Conservation (phyloP, 53 echinoderm and acorn worm genomes). For the Temnopleurus reevesii region DNA sequence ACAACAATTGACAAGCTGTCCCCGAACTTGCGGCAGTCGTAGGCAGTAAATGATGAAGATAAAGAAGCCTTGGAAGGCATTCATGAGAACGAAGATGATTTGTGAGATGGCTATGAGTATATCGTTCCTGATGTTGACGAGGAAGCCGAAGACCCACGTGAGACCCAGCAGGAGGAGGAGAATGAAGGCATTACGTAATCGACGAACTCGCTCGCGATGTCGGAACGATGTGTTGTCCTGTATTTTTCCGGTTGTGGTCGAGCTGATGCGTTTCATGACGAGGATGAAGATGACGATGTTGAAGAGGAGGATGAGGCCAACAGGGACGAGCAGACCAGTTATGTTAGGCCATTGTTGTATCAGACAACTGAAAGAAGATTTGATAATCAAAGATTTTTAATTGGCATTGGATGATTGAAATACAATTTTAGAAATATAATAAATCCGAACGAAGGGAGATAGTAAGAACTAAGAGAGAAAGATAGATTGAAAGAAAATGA, state of each 20-base stretch:
- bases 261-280: constrained; percentile 43
- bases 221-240: not conserved
- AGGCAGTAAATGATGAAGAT: constrained; percentile 37
- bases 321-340: constrained; percentile 30
- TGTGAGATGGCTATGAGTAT: not conserved
- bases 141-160: constrained; percentile 42
- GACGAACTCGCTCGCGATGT: constrained; percentile 41
- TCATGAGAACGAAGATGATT: not conserved
- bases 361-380: not conserved
- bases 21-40: not conserved
- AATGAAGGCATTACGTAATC: constrained; percentile 38
- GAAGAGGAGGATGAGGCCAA: constrained; percentile 31
- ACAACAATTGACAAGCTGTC: constrained; percentile 1
- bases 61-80: constrained; percentile 48
- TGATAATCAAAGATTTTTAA: no score
- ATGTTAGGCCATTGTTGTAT: constrained; percentile 27
- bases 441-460: no score
- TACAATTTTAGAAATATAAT: no score
- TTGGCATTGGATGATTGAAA: no score
- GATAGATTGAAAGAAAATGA: no score
- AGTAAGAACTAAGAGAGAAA: no score
- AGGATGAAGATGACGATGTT: constrained; percentile 42
- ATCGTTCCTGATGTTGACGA: not conserved
- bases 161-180: constrained; percentile 33
- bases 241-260: not conserved